phyloP scores from a whole-genome alignment of 2,888 invertebrate genomes.

The Sesia apiformis region DNA sequence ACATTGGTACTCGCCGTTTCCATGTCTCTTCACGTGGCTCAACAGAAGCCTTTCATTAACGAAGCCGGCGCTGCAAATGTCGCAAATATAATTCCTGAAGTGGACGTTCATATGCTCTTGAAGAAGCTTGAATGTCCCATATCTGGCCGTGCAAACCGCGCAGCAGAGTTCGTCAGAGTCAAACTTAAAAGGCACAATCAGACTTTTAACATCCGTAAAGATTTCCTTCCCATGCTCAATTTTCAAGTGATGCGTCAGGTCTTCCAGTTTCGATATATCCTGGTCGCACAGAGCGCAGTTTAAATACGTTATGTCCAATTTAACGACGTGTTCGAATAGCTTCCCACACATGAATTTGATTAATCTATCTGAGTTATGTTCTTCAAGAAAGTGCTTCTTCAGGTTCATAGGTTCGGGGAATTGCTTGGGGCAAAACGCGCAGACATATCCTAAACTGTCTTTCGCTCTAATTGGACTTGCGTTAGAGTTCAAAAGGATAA shows the following conservation, averaged over 20 bases:
- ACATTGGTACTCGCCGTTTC: conserved; percentile 34
- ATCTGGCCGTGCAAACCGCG: conserved; percentile 29
- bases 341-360: conserved; percentile 23
- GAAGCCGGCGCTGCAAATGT: conserved; percentile 31
- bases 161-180: conserved; percentile 34
- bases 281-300: conserved; percentile 32
- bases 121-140: conserved; percentile 35
- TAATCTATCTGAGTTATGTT: conserved; percentile 28
- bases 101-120: conserved; percentile 52
- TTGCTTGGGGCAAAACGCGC: conserved; percentile 29
- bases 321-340: conserved; percentile 29
- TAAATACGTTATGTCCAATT: conserved; percentile 38
- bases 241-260: conserved; percentile 28
- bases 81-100: conserved; percentile 38
- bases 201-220: conserved; percentile 30
- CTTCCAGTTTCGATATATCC: conserved; percentile 23
- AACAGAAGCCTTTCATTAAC: conserved; percentile 25
- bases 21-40: conserved; percentile 30
- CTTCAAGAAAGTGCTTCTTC: conserved; percentile 35
- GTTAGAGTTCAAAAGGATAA: conserved; percentile 35
- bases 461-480: conserved; percentile 37
- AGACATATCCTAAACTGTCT: conserved; percentile 33
- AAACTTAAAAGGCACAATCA: conserved; percentile 48
- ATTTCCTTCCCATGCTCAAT: conserved; percentile 21
- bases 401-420: conserved; percentile 26